Percentiles rank a stretch among this genome's conserved stretches.
Evolutionary conservation across 2,113 vertebrate species (phyloP).

Genomic region (Eulacestoma nigropectus): DNA sequence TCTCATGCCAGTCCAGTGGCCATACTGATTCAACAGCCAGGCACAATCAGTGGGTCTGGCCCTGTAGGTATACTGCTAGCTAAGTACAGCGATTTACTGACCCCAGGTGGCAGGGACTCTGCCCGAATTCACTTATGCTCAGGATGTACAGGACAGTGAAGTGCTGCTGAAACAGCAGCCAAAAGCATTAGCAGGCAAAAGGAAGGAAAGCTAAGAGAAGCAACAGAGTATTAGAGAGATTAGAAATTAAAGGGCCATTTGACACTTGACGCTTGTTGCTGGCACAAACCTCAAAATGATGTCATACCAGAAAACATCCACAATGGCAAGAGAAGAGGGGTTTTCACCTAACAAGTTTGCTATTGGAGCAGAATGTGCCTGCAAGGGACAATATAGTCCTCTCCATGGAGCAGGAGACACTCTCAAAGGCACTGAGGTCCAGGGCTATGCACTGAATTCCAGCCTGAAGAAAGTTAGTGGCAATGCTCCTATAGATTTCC

Average conservation of each 20-base stretch:
- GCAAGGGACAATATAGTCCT: neutral
- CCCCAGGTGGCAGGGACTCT: neutral
- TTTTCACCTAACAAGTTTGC: neutral
- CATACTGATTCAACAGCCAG: neutral
- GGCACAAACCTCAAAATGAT: neutral
- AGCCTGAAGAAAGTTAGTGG: neutral
- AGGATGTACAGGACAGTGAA: neutral
- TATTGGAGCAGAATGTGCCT: neutral
- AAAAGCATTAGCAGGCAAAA: neutral
- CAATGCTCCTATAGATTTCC: neutral
- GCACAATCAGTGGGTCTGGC: neutral
- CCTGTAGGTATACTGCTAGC: too few relatives aligned
- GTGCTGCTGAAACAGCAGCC: neutral
- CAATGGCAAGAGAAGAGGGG: neutral
- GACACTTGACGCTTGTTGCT: neutral
- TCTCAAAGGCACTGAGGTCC: neutral
- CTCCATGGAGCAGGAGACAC: neutral
- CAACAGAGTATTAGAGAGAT: neutral
- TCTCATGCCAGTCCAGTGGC: neutral
- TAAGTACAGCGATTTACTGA: neutral
- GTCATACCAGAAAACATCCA: neutral
- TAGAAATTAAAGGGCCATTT: neutral
- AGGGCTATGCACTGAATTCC: neutral
- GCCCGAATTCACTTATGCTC: accelerated
- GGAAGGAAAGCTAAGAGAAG: neutral